Evolutionary conservation across 2,888 invertebrate genomes (phyloP).

Genomic region (Bursaphelenchus okinawaensis): DNA sequence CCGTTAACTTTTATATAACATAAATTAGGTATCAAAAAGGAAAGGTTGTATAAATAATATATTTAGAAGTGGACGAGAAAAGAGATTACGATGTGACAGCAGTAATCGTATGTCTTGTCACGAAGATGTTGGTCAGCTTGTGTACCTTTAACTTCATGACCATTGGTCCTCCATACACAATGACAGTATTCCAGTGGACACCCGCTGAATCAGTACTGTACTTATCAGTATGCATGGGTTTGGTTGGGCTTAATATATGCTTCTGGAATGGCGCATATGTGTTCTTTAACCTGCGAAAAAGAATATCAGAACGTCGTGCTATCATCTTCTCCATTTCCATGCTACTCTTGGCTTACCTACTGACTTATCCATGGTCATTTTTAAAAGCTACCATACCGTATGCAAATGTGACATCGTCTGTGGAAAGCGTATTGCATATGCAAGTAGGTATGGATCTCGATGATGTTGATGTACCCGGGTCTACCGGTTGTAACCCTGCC

Average conservation of each 20-base stretch:
- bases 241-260: constrained; percentile 27
- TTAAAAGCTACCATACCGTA: constrained; percentile 31
- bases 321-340: constrained; percentile 22
- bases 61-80: background rate
- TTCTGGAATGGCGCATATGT: constrained; percentile 29
- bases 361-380: constrained; percentile 41
- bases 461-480: background rate
- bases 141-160: constrained; percentile 9
- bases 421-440: background rate
- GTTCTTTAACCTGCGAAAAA: constrained; percentile 29
- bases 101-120: constrained; percentile 9
- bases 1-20: no score
- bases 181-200: constrained; percentile 37
- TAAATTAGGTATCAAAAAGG: no score
- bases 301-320: constrained; percentile 28
- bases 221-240: constrained; percentile 22
- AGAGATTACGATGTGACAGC: constrained; percentile 16
- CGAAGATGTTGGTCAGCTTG: constrained; percentile 12
- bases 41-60: background rate
- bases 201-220: constrained; percentile 25
- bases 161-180: constrained; percentile 27
- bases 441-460: background rate
- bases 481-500: constrained; percentile 22
- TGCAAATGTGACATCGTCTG: constrained; percentile 13
- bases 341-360: constrained; percentile 32